Percentiles rank a stretch among this genome's conserved stretches.
Conservation (phyloP, 2,797 vertebrate species). For the Setipinna tenuifilis region DNA sequence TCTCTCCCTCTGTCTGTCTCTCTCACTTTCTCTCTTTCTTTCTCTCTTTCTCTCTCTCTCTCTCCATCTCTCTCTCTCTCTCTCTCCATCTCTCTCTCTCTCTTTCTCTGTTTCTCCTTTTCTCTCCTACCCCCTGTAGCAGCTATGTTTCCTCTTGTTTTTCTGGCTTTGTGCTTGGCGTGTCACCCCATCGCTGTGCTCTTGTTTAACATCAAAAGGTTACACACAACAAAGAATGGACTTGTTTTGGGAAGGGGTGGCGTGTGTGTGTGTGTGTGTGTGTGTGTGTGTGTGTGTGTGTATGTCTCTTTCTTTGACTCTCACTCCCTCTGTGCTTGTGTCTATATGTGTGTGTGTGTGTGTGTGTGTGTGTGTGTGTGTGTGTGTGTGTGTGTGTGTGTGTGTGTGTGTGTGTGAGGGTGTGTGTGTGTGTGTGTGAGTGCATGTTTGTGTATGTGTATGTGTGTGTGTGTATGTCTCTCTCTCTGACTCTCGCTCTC, state of each 20-base stretch:
- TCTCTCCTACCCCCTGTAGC: slow-evolving; percentile 57
- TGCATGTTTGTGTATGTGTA: background rate
- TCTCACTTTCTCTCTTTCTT: slow-evolving; percentile 1
- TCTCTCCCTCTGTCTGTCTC: slow-evolving; percentile 11
- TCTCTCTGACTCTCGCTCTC: background rate
- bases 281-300: background rate
- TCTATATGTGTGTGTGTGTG: background rate
- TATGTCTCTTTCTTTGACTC: too few relatives aligned
- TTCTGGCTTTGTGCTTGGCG: slow-evolving; percentile 34
- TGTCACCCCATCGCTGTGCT: slow-evolving; percentile 47
- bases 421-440: slow-evolving; percentile 25
- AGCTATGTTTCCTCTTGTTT: slow-evolving; percentile 54
- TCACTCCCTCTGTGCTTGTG: too few relatives aligned
- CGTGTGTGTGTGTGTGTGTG: background rate
- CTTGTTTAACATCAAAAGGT: slow-evolving; percentile 70
- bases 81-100: background rate
- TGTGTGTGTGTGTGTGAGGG: slow-evolving; percentile 12
- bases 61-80: slow-evolving; percentile 18
- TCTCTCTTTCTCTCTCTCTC: slow-evolving; percentile 23
- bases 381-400: slow-evolving; percentile 21
- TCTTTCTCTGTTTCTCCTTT: too few relatives aligned
- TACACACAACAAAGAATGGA: slow-evolving; percentile 68
- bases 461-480: background rate
- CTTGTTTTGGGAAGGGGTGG: slow-evolving; percentile 51
- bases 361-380: slow-evolving; percentile 42